Evolutionary conservation across 2,797 vertebrate genomes (phyloP), one percentile per base, ranked within the genome.

Genomic region (Eulemur rubriventer): DNA sequence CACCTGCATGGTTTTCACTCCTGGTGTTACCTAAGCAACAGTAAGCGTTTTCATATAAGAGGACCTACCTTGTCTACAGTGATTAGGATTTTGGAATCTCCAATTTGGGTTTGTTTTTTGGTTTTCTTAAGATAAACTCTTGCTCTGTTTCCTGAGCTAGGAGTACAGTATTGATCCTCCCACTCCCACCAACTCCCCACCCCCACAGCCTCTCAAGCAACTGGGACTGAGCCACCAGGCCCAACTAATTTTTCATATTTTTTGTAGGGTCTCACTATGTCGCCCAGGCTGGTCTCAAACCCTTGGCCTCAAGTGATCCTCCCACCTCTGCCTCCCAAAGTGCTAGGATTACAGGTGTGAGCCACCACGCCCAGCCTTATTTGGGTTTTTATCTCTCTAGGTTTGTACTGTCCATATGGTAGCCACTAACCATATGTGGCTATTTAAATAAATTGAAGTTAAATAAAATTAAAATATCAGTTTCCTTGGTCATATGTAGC

Each of bases 11-110:
- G 26, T 85, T 96, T 96, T 94, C 90, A 94, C 87, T 73, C 94
- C 35, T 94, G 24, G 20, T 92, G 33, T 96, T 94, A 55, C 63
- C 46, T 92, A 82, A 89, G 38, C 89, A 93, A 33, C 26, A 91
- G 78, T 88, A 93, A 73, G 28, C 87, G 65, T 76, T 78, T 63
- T 80, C 48, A 50, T 90, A 1, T 94, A 85, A 91, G 28, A 96
- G 12, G 18, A 61, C 28, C 33, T 81, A 26, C 69, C 41, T 96
- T 94, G 13, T 92, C 57, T 83, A 33, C 1, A 28, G 67, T 84
- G 33, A 30, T 78, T 89, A 94, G 73, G 55, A 86, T 91, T 96
- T 95, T 92, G 95, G 86, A 73, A 88, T 43, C 61, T 96, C 52
- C 80, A 41, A 79, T 90, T 89, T 87, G 70, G 70, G 35, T 86